Percentiles rank a stretch among this genome's conserved stretches.
Conservation (phyloP, 2,797 vertebrate genomes). For the Apodemus agrarius region DNA sequence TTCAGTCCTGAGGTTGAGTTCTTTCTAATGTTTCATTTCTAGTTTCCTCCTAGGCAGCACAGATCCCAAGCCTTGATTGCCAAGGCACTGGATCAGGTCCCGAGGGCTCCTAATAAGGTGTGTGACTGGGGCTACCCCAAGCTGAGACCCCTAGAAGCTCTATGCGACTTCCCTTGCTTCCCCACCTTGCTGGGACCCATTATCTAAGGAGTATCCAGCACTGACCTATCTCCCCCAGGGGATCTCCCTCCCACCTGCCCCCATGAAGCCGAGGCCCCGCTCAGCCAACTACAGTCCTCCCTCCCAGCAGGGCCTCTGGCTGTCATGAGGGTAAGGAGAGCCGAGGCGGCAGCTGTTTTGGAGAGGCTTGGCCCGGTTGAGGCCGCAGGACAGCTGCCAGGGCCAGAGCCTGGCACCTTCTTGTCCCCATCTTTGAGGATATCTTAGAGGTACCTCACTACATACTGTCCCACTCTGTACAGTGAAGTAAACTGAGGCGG, state of each 20-base stretch:
- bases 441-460: not conserved
- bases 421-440: not conserved
- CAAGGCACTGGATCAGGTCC: constrained; percentile 40
- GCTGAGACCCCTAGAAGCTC: constrained; percentile 31
- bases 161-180: not conserved
- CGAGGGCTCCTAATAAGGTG: constrained; percentile 48
- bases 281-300: not conserved
- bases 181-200: not conserved
- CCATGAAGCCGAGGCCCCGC: constrained; percentile 2
- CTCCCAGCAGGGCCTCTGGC: constrained; percentile 32
- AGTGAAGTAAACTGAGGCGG: constrained; percentile 62
- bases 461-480: not conserved
- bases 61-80: not conserved
- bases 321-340: constrained; percentile 53
- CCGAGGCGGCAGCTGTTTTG: constrained; percentile 74
- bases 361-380: not conserved
- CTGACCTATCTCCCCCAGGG: not conserved
- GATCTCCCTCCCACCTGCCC: not conserved
- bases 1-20: not conserved
- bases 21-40: constrained; percentile 17
- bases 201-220: not conserved
- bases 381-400: constrained; percentile 40
- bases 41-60: constrained; percentile 34
- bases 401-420: not conserved
- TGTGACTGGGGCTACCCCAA: constrained; percentile 21